Evolutionary conservation across 2,797 vertebrate genomes (phyloP), one percentile per base, ranked within the genome.

Genomic region (Amblyraja radiata): DNA sequence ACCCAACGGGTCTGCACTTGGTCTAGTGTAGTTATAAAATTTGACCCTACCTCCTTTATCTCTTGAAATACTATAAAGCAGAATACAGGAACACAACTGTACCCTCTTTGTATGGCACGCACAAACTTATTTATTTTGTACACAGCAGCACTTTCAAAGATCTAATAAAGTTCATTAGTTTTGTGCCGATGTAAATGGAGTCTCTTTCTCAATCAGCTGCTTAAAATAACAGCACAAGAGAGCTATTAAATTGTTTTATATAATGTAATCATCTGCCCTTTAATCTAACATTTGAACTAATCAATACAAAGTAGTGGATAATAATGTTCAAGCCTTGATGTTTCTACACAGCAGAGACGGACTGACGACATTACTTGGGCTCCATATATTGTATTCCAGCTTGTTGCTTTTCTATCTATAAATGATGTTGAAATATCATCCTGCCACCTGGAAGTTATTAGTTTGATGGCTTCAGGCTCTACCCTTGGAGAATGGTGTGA

Each of bases 281-380:
- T 88, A 88, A 88, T 88, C 84, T 88, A 88, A 88, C 84, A 88
- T 88, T 88, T 88, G 61, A 88, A 88, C 84, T 88, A 88, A 88
- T 88, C 84, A 68, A 88, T 88, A 88, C 84, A 36, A 88, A 68
- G 61, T 88, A 68, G 63, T 68, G 84, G 61, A 88, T 88, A 88
- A 88, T 88, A 68, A 7, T 68, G 84, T 88, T 68, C 63, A 68
- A 65, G 63, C 84, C 68, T 36, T 65, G 63, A 36, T 68, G 63
- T 16, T 88, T 46, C n/a, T 88, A 18, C 61, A 88, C 61, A 88
- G 84, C 84, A 88, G 84, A 88, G 63, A 88, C n/a, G 28, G 14
- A 32, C 61, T 68, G 84, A 68, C 61, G 63, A 32, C 63, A 88
- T 23, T 88, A 88, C 65, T 68, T 88, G 84, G 84, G 61, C 63